Evolutionary conservation across 2,113 vertebrate species (phyloP), one percentile per base, ranked within the genome.

Genomic region (Panthera tigris): DNA sequence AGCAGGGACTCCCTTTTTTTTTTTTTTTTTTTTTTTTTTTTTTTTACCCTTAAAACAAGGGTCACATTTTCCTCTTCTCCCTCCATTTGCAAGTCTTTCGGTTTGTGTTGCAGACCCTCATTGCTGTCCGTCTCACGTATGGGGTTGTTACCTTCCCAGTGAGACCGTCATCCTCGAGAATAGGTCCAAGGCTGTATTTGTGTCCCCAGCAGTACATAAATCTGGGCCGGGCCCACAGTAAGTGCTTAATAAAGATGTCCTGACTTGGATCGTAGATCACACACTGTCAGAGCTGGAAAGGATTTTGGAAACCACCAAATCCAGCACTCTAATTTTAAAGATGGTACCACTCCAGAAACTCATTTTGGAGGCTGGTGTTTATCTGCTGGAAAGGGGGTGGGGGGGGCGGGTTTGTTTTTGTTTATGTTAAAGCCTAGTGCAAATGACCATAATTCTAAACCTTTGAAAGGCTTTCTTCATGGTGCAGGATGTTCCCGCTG

Each of bases 281-380:
- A n/a, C 9, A 21, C 36, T 76, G 39, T 90, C 78, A 48, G 92
- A 79, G 57, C 81, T 71, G 41, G 91, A 69, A 88, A 74, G 91
- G 74, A 4, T 31, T 92, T 69, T 68, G 93, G 88, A 96, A 74
- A 83, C 63, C 25, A 79, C 87, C 36, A 87, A 39, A 50, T 15
- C 85, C 23, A 39, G 31, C 74, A n/a, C 50, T 86, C 39, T 94
- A 76, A 86, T 94, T 66, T 97, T 93, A 78, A 45, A 78, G 48
- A 39, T 74, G 63, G 45, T 86, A 5, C 89, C 23, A 48, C 92
- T 94, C 89, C 83, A 89, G 23, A 83, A 79, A 65, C 68, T 92
- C 52, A 52, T 48, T 96, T 65, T 55, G 78, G 27, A 92, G 48
- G 25, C 73, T 52, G 4, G n/a, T 93, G 48, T 89, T 89, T 79